Evolutionary conservation across 1,140 invertebrate species (phyloP), one percentile per base, ranked within the genome.

Genomic region (Trachymyrmex cornetzi): DNA sequence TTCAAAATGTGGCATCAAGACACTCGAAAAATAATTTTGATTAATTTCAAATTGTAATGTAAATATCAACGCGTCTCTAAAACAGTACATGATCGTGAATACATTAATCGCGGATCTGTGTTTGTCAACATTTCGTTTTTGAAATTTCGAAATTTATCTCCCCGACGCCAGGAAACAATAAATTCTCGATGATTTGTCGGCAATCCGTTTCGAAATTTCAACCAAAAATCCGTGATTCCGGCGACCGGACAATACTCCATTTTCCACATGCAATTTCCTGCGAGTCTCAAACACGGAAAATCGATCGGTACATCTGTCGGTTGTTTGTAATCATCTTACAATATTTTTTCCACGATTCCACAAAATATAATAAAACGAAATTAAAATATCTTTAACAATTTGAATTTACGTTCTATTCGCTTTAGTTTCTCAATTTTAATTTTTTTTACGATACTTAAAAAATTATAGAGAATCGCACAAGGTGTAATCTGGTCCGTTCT

Each of bases 221-320:
- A n/a, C 5, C 12, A n/a, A 81, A 80, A 80, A 81, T 16, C 34
- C 50, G 6, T 27, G 38, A 72, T 71, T 72, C 50, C 50, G 64
- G n/a, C n/a, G 27, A 9, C 22, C 38, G 24, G 9, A 81, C 79
- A 44, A 81, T 72, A 57, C 64, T 27, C 71, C 44, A 79, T 66
- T 79, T 79, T 66, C 50, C 27, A 67, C 27, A 12, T 64, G 66
- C 50, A 71, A 81, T 81, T 59, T 81, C 50, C 66, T 27, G 34
- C 30, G 3, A 57, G 24, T n/a, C 27, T 80, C 27, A 53, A 80
- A 48, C 44, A 27, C 9, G 7, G 2, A 77, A 67, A 67, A 67
- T 66, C 44, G 44, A 66, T 50, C 16, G n/a, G 34, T 16, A 22
- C 30, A 12, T 27, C 22, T 44, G 12, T 64, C 38, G 24, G 50